Evolutionary conservation across 1,140 invertebrate genomes (phyloP).

Genomic region (Drosophila oshimai): DNA sequence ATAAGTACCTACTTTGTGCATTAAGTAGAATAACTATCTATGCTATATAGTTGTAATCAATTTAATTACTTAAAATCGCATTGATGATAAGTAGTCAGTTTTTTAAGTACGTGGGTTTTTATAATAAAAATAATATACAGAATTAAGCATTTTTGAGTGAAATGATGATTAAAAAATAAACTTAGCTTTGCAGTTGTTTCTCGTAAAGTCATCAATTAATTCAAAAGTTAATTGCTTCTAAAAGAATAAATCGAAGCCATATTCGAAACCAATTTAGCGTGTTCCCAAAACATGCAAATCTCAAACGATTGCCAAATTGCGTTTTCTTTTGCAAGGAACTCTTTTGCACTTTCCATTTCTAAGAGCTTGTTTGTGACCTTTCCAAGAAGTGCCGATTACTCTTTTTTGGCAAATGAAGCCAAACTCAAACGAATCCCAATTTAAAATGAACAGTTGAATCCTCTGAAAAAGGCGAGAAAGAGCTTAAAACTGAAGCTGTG

Average conservation of each 20-base stretch:
- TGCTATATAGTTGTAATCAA: no score
- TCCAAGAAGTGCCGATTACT: neutral
- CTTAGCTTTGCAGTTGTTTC: no score
- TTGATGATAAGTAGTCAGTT: no score
- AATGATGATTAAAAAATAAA: no score
- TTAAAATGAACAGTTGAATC: conserved; percentile 16
- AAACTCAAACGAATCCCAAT: conserved; percentile 19
- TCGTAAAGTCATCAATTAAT: no score
- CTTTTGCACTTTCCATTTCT: neutral
- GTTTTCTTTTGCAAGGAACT: neutral
- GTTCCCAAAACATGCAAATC: conserved; percentile 8
- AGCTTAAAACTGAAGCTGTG: neutral
- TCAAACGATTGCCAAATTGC: conserved; percentile 24
- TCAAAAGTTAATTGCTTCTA: conserved; percentile 2
- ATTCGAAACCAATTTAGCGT: neutral
- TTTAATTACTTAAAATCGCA: no score
- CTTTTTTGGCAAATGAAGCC: conserved; percentile 8
- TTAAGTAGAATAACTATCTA: no score
- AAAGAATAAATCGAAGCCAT: neutral
- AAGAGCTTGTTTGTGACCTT: conserved; percentile 7
- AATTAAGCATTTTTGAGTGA: no score
- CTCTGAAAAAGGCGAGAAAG: conserved; percentile 11
- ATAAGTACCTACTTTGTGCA: no score
- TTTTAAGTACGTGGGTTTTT: no score
- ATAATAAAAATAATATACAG: no score